Conservation (phyloP, 2,113 vertebrate species). For the Ploceus nigricollis region DNA sequence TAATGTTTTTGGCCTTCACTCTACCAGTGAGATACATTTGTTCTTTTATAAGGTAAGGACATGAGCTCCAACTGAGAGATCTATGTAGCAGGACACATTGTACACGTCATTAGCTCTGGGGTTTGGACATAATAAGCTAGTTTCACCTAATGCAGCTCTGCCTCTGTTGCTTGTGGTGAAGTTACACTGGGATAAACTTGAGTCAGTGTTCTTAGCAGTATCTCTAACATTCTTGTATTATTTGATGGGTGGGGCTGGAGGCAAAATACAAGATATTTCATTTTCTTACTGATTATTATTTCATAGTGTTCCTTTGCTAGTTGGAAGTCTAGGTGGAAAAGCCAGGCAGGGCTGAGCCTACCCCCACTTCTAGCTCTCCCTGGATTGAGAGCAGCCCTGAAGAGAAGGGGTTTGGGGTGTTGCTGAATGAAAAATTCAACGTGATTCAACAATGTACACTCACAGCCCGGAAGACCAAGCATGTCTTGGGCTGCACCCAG, state of each 20-base stretch:
- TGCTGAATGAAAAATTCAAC: background rate
- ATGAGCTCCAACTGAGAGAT: background rate
- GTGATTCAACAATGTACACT: background rate
- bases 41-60: background rate
- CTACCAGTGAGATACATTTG: background rate
- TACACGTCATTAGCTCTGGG: accelerated
- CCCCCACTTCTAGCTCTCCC: accelerated
- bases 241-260: background rate
- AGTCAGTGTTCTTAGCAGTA: background rate
- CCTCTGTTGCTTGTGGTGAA: background rate
- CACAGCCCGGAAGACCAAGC: accelerated
- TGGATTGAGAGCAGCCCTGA: background rate
- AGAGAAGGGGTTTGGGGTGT: background rate
- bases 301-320: background rate
- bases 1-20: background rate
- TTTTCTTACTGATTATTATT: background rate
- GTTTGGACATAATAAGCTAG: background rate
- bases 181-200: background rate
- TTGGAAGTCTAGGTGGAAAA: background rate
- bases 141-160: background rate
- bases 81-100: background rate
- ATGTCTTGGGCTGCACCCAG: background rate
- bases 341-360: background rate
- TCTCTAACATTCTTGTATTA: background rate
- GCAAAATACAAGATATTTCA: background rate